Conservation (phyloP, 2,113 vertebrate species). For the Gorsachius goisagi region DNA sequence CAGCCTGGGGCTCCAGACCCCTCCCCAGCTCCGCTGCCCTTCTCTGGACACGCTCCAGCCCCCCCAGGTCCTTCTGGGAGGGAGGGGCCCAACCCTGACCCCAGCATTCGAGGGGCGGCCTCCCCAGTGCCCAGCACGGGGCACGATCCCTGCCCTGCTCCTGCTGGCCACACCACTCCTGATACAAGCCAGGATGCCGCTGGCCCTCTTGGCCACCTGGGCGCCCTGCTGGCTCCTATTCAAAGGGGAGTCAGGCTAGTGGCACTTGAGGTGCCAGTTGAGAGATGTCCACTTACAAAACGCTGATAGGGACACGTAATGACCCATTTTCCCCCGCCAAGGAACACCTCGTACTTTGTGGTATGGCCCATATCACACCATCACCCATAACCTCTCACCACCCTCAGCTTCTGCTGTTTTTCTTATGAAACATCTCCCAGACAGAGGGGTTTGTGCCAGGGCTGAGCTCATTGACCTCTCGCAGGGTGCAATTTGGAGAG, state of each 20-base stretch:
- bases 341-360: not conserved
- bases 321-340: accelerated
- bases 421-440: not conserved
- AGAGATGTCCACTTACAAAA: not conserved
- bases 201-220: not conserved
- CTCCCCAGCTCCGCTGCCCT: not conserved
- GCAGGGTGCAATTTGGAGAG: not conserved
- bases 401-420: not conserved
- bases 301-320: not conserved
- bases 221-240: not conserved
- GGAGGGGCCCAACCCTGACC: not conserved
- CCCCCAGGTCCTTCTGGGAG: not conserved
- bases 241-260: not conserved
- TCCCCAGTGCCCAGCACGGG: not conserved
- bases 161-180: not conserved
- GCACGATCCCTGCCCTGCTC: not conserved
- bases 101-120: not conserved
- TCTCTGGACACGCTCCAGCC: not conserved
- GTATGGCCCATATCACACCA: not conserved
- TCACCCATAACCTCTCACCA: not conserved
- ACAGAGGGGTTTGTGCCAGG: not conserved
- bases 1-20: not conserved
- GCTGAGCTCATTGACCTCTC: accelerated
- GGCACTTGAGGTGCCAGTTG: not conserved
- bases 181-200: not conserved